phyloP scores from a whole-genome alignment of 2,113 vertebrate genomes.

The Dinomys branickii region DNA sequence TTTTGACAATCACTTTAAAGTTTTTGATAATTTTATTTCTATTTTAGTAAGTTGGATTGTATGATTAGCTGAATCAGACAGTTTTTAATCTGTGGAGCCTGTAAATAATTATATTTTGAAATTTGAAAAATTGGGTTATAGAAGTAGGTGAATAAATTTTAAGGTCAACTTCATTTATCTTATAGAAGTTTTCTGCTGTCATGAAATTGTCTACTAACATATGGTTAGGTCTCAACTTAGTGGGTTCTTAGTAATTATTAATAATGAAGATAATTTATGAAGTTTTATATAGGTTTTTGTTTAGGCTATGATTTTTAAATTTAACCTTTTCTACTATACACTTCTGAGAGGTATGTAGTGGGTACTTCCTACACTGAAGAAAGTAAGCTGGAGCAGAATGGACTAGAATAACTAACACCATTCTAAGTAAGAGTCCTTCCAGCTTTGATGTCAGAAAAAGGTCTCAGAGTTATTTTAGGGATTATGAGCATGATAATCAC shows the following conservation, averaged over 20 bases:
- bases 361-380: neutral
- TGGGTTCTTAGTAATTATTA: constrained; percentile 44
- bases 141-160: constrained; percentile 41
- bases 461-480: neutral
- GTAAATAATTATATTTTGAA: constrained; percentile 16
- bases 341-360: constrained; percentile 4
- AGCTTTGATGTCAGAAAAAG: neutral
- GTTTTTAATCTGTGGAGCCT: constrained; percentile 19
- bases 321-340: neutral
- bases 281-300: constrained; percentile 22
- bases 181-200: neutral
- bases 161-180: constrained; percentile 15
- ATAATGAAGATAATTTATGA: constrained; percentile 2
- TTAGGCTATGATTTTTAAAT: neutral
- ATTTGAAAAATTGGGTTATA: constrained; percentile 45
- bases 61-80: neutral
- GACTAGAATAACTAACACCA: neutral
- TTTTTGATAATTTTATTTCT: constrained; percentile 13
- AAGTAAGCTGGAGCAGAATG: neutral
- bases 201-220: neutral
- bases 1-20: constrained; percentile 25
- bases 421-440: neutral
- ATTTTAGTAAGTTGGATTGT: neutral
- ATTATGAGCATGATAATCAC: neutral
- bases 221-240: neutral